phyloP scores from a whole-genome alignment of 2,797 vertebrate genomes.

The Tolypeutes matacus region DNA sequence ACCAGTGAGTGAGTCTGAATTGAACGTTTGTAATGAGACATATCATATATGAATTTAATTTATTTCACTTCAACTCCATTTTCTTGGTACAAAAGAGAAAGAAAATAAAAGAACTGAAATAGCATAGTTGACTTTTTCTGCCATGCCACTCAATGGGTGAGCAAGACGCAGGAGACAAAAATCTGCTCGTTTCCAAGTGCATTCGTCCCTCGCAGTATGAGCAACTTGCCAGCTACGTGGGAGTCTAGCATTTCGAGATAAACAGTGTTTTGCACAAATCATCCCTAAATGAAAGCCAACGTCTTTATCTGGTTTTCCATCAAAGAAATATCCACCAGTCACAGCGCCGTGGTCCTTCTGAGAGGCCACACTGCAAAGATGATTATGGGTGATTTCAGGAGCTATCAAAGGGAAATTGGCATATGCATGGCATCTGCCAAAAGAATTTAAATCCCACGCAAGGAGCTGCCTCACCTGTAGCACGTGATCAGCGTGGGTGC shows the following conservation, averaged over 20 bases:
- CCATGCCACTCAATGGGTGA: background rate
- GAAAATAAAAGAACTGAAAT: background rate
- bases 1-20: too few species aligned
- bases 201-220: fast-evolving
- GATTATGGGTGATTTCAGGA: constrained; percentile 25
- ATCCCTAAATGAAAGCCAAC: background rate
- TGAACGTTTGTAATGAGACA: too few species aligned
- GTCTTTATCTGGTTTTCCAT: background rate
- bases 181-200: fast-evolving
- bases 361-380: background rate
- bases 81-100: background rate
- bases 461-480: background rate
- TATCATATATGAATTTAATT: fast-evolving
- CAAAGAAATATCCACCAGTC: background rate
- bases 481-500: fast-evolving
- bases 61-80: background rate
- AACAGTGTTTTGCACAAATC: background rate
- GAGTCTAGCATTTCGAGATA: fast-evolving
- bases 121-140: background rate
- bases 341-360: fast-evolving
- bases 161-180: background rate
- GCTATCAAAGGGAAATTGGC: constrained; percentile 32
- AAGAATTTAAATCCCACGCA: background rate
- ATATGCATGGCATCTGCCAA: background rate
- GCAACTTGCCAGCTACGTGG: fast-evolving